Conservation (phyloP, 2,113 vertebrate genomes). For the Pandion haliaetus region DNA sequence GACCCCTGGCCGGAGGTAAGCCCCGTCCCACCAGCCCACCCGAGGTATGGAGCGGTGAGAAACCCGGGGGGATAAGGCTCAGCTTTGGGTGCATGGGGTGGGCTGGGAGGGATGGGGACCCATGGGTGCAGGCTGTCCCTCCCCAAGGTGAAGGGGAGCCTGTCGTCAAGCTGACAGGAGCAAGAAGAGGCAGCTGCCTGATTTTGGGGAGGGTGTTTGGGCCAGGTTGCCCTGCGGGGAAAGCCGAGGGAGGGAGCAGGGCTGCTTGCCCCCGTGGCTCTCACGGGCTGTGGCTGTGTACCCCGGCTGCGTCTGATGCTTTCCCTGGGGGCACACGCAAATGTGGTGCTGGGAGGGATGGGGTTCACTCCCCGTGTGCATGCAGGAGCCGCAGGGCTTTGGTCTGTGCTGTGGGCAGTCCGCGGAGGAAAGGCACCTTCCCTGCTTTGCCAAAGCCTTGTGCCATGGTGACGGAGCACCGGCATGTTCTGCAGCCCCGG, state of each 20-base stretch:
- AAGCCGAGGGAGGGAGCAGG: accelerated
- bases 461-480: accelerated
- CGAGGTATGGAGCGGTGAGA: accelerated
- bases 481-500: neutral
- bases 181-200: neutral
- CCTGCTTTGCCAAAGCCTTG: neutral
- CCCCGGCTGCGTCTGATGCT: accelerated
- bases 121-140: neutral
- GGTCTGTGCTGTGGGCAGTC: neutral
- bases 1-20: constrained; percentile 48
- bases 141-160: accelerated
- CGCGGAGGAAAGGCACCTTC: neutral
- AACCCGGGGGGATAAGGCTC: accelerated
- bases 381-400: neutral
- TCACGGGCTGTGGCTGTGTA: accelerated
- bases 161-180: neutral
- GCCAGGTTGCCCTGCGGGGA: neutral
- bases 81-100: accelerated
- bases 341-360: neutral
- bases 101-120: neutral
- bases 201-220: neutral
- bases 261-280: neutral
- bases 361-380: neutral
- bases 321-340: accelerated
- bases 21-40: neutral